phyloP scores from a whole-genome alignment of 1,140 invertebrate genomes.

The Branchinecta lynchi region DNA sequence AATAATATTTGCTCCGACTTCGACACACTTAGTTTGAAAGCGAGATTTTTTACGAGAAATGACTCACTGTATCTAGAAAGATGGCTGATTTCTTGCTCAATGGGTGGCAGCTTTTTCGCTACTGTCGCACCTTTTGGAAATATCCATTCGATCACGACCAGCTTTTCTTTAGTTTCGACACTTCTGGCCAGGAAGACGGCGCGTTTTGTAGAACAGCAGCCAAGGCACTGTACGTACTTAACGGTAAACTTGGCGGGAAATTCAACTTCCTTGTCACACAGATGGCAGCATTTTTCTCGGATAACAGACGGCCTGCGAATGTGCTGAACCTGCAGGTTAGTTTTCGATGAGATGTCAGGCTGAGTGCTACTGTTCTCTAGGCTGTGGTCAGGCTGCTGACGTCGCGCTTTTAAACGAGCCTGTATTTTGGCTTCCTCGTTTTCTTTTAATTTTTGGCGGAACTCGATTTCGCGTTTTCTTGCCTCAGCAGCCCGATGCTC shows the following conservation, averaged over 20 bases:
- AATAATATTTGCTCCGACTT: slow-evolving; percentile 10
- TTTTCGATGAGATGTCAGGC: slow-evolving; percentile 48
- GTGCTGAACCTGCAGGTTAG: slow-evolving; percentile 46
- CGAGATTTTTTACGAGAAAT: slow-evolving; percentile 10
- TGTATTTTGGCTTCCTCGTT: slow-evolving; percentile 20
- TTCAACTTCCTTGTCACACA: background rate
- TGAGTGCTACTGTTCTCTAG: slow-evolving; percentile 30
- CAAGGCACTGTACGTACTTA: slow-evolving; percentile 25
- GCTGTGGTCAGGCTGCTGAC: background rate
- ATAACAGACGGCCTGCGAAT: slow-evolving; percentile 26
- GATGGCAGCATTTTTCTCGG: background rate
- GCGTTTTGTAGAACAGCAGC: slow-evolving; percentile 46
- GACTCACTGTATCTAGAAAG: background rate
- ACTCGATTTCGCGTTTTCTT: slow-evolving; percentile 21
- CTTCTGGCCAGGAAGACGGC: slow-evolving; percentile 53
- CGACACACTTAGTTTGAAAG: slow-evolving; percentile 7
- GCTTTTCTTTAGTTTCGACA: slow-evolving; percentile 43
- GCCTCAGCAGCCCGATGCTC: slow-evolving; percentile 31
- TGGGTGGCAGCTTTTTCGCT: slow-evolving; percentile 22
- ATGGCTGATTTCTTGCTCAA: background rate
- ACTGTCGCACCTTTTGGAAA: slow-evolving; percentile 32
- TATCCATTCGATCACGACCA: slow-evolving; percentile 53
- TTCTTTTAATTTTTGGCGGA: slow-evolving; percentile 21
- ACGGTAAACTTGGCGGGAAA: background rate
- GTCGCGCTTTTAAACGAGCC: slow-evolving; percentile 11